phyloP scores from a whole-genome alignment of 2,888 invertebrate species.

The Petrophora chlorosata region DNA sequence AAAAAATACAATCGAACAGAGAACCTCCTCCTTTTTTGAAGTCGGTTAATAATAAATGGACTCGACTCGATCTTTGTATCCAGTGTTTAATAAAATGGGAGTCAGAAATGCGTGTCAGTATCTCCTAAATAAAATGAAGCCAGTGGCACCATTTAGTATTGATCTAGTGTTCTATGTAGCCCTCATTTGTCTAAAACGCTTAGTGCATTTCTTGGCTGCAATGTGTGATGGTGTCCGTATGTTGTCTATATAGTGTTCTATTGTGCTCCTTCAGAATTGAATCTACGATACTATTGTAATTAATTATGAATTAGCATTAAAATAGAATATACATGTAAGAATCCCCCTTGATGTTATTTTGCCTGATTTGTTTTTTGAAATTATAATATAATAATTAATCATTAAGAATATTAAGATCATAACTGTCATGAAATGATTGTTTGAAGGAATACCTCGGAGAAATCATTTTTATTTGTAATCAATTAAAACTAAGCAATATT shows the following conservation, averaged over 20 bases:
- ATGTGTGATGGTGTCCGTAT: slow-evolving; percentile 2
- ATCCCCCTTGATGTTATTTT: slow-evolving; percentile 12
- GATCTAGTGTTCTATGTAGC: no score
- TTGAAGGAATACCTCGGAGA: slow-evolving; percentile 12
- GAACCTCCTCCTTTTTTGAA: no score
- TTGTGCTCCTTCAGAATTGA: slow-evolving; percentile 22
- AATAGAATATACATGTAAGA: slow-evolving; percentile 15
- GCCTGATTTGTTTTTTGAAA: slow-evolving; percentile 2
- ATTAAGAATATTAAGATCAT: neutral
- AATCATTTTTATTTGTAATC: slow-evolving; percentile 10
- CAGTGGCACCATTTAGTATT: no score
- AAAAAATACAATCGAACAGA: no score
- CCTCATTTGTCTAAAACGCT: no score
- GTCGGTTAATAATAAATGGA: no score
- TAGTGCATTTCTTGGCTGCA: neutral
- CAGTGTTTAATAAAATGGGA: no score
- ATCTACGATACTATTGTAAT: slow-evolving; percentile 15
- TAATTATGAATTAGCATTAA: slow-evolving; percentile 24
- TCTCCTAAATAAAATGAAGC: no score
- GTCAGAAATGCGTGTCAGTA: no score
- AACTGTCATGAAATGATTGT: slow-evolving; percentile 1
- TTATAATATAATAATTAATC: neutral
- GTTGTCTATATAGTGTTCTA: neutral
- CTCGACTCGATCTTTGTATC: no score
- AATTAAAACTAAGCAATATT: neutral